A percentile compares a stretch with the other conserved stretches of the same genome.
Conservation (phyloP, 2,113 vertebrate species). For the Leptocoma aspasia region DNA sequence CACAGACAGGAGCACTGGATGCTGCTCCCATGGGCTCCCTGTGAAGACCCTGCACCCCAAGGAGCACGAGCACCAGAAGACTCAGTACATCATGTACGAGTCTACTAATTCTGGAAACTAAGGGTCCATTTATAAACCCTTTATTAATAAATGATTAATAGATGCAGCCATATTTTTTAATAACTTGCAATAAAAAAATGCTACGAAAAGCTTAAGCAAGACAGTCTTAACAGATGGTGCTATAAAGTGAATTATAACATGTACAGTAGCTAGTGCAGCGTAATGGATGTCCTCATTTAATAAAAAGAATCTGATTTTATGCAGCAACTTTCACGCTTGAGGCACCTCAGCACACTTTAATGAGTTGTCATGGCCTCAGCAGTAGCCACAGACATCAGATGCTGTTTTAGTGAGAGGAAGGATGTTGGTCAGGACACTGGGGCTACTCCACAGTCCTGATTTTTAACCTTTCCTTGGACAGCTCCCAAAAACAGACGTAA, state of each 20-base stretch:
- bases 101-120: background rate
- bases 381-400: background rate
- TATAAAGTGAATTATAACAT: slow-evolving; percentile 62
- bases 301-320: slow-evolving; percentile 38
- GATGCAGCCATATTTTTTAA: slow-evolving; percentile 53
- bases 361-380: slow-evolving; percentile 32
- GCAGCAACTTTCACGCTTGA: slow-evolving; percentile 48
- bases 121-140: slow-evolving; percentile 38
- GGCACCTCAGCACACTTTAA: slow-evolving; percentile 43
- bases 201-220: slow-evolving; percentile 40
- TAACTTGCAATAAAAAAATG: slow-evolving; percentile 62
- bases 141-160: slow-evolving; percentile 68
- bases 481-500: background rate
- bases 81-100: background rate
- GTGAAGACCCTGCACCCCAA: background rate
- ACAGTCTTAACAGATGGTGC: slow-evolving; percentile 62
- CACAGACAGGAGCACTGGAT: background rate
- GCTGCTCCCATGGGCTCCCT: background rate
- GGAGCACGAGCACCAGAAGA: background rate
- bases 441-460: background rate
- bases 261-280: slow-evolving; percentile 11
- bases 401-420: background rate
- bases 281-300: slow-evolving; percentile 52
- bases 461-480: slow-evolving; percentile 47
- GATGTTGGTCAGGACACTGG: background rate